Evolutionary conservation across 2,888 invertebrate genomes (phyloP), one percentile per base, ranked within the genome.

Genomic region (Andrena flavipes): DNA sequence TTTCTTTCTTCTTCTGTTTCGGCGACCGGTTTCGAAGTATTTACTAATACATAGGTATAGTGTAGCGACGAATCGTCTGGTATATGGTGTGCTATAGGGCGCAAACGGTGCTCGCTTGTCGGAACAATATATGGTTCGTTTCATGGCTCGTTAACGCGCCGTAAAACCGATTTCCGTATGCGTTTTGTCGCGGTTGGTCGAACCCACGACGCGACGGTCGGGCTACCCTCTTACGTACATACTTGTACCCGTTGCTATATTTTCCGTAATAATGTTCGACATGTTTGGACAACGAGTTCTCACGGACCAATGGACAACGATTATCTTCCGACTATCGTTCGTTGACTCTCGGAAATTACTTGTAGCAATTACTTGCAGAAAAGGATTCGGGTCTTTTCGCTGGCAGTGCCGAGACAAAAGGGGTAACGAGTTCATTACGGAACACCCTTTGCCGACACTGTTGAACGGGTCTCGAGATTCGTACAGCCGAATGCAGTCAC

Each of bases 101-200:
- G 23, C 64, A n/a, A 73, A 8, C 56, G 67, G 30, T 56, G 56
- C 63, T 54, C 63, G n/a, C 29, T 76, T 10, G 70, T 62, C n/a
- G 48, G 48, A 83, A 87, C 80, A 84, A 88, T 83, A 74, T 82
- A 84, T 76, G 84, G 86, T 88, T 89, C 86, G 86, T 87, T 91
- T 91, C 85, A 88, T 85, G 88, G 88, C 87, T 91, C 89, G 90
- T 90, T 91, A 87, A 87, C 83, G 83, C 65, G 26, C 26, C 51
- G 67, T 80, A 74, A 74, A 80, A 54, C 49, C 68, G 77, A 80
- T 84, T 87, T 79, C 70, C 84, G 76, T 76, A 69, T 74, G 68
- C 64, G 54, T 68, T 68, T 68, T 35, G 68, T 35, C 68, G 54
- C 16, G 68, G 26, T 54, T 33, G 56, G 67, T 54, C 30, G 33